phyloP scores from a whole-genome alignment of 2,888 invertebrate species.

The Tenthredo amoena region DNA sequence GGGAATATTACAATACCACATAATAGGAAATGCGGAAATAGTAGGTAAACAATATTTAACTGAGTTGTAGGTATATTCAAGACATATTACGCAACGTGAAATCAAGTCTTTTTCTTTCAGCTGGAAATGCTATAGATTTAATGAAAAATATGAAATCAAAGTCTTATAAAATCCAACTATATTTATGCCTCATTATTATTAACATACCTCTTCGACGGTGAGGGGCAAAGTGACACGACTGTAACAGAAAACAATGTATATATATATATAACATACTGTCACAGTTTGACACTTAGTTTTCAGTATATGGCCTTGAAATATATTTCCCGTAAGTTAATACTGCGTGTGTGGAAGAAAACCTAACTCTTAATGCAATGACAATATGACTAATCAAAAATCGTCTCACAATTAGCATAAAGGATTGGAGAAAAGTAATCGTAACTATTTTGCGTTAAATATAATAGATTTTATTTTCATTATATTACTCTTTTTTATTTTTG shows the following conservation, averaged over 20 bases:
- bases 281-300: slow-evolving; percentile 53
- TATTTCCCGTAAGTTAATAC: slow-evolving; percentile 26
- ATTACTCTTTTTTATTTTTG: slow-evolving; percentile 41
- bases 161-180: slow-evolving; percentile 53
- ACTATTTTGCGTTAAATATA: not conserved
- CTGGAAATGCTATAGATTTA: not conserved
- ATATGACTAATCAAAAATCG: slow-evolving; percentile 53
- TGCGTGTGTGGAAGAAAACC: not conserved
- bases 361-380: slow-evolving; percentile 22
- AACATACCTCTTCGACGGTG: slow-evolving; percentile 97
- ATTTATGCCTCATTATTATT: slow-evolving; percentile 40
- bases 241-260: slow-evolving; percentile 79
- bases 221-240: slow-evolving; percentile 98
- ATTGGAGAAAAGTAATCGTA: slow-evolving; percentile 7
- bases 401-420: slow-evolving; percentile 23
- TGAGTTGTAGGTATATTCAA: slow-evolving; percentile 62
- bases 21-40: slow-evolving; percentile 19
- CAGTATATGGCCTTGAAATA: slow-evolving; percentile 60
- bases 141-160: slow-evolving; percentile 37
- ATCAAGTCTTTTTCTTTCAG: not conserved
- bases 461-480: not conserved
- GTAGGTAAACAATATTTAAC: slow-evolving; percentile 62
- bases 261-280: slow-evolving; percentile 40
- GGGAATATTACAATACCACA: not conserved
- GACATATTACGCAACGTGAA: slow-evolving; percentile 54